Percentiles rank a stretch among this genome's conserved stretches.
Conservation (phyloP, 2,797 vertebrate genomes). For the Ibycter americanus region DNA sequence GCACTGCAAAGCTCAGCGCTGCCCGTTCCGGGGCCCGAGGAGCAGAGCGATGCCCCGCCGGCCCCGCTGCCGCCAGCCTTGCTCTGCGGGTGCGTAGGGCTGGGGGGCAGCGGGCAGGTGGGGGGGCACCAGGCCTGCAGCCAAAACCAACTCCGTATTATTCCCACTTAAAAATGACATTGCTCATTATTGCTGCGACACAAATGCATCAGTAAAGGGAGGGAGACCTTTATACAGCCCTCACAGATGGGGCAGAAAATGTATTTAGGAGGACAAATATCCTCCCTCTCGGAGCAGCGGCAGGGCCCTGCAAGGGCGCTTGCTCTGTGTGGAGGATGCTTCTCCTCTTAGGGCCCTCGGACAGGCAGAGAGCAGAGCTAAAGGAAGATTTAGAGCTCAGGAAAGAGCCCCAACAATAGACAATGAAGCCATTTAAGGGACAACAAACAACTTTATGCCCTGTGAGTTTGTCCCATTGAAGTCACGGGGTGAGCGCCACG, state of each 20-base stretch:
- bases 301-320: neutral
- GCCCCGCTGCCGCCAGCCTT: neutral
- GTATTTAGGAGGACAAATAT: neutral
- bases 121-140: fast-evolving
- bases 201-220: fast-evolving
- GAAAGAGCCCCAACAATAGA: conserved; percentile 47
- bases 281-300: fast-evolving
- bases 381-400: neutral
- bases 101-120: neutral
- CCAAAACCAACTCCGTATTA: neutral
- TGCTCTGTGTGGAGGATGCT: neutral
- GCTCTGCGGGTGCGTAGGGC: neutral
- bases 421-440: conserved; percentile 49
- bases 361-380: neutral
- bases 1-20: neutral
- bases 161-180: fast-evolving
- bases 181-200: neutral
- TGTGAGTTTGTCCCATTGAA: neutral
- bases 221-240: neutral
- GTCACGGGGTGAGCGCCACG: conserved; percentile 19
- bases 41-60: too few species aligned
- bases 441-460: conserved; percentile 57
- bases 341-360: neutral
- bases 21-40: neutral
- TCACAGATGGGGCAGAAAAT: fast-evolving